phyloP scores from a whole-genome alignment of 2,113 vertebrate species.

The Odontesthes bonariensis region DNA sequence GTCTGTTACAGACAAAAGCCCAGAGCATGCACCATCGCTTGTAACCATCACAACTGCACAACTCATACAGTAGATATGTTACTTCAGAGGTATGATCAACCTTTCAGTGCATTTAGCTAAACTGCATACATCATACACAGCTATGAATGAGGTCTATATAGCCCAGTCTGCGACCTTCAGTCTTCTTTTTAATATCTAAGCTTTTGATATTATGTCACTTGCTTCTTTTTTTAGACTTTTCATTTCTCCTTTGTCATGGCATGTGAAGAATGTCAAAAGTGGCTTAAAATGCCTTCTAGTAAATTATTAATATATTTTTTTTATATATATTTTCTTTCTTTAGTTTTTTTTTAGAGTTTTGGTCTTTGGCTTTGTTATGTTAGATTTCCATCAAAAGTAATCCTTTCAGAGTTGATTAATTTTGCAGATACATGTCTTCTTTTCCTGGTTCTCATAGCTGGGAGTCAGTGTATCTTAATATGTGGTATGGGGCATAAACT shows the following conservation, averaged over 20 bases:
- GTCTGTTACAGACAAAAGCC: too few relatives aligned
- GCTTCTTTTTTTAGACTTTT: not conserved
- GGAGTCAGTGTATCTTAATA: too few relatives aligned
- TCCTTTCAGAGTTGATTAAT: conserved; percentile 41
- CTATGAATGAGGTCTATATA: not conserved
- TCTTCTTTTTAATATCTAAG: too few relatives aligned
- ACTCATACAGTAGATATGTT: too few relatives aligned
- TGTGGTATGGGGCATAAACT: too few relatives aligned
- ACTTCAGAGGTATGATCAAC: too few relatives aligned
- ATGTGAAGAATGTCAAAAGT: conserved; percentile 24
- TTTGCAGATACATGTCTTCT: too few relatives aligned
- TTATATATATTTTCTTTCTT: not conserved
- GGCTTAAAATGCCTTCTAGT: conserved; percentile 38
- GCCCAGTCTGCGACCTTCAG: not conserved
- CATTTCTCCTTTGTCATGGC: conserved; percentile 19
- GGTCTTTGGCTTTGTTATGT: conserved; percentile 55
- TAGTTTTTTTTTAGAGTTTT: conserved; percentile 34
- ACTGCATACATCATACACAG: too few relatives aligned
- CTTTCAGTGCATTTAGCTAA: too few relatives aligned
- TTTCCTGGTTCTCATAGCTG: too few relatives aligned
- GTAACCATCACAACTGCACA: too few relatives aligned
- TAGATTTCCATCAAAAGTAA: conserved; percentile 57
- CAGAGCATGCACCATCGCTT: too few relatives aligned
- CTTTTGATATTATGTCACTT: not conserved
- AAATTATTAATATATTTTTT: conserved; percentile 62